Percentiles rank a stretch among this genome's conserved stretches.
phyloP scores from a whole-genome alignment of 1,140 invertebrate genomes.

The Drosophila ambigua region DNA sequence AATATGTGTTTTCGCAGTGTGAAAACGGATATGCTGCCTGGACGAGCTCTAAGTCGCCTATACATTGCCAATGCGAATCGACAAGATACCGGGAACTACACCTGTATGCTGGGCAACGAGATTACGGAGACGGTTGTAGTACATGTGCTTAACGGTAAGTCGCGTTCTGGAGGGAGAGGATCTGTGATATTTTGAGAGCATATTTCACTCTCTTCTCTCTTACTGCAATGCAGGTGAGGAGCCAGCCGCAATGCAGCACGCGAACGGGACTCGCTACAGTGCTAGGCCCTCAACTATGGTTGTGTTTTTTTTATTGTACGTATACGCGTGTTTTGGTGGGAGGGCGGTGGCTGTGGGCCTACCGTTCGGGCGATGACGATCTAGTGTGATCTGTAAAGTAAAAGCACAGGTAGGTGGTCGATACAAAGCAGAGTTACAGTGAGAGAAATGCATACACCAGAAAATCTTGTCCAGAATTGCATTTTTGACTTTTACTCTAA shows the following conservation, averaged over 20 bases:
- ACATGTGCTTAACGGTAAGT: constrained; percentile 92
- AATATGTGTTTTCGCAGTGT: constrained; percentile 86
- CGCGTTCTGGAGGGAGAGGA: too few species aligned
- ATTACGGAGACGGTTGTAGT: constrained; percentile 90
- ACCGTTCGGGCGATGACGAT: constrained; percentile 65
- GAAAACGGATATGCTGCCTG: constrained; percentile 91
- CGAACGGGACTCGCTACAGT: constrained; percentile 59
- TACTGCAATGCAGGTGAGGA: constrained; percentile 67
- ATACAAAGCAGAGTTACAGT: constrained; percentile 21
- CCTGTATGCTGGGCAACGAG: constrained; percentile 91
- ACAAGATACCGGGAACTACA: constrained; percentile 94
- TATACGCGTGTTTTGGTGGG: constrained; percentile 17
- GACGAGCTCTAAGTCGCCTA: constrained; percentile 90
- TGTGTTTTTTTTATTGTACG: constrained; percentile 75
- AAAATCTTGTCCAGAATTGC: constrained; percentile 80
- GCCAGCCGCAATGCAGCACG: constrained; percentile 83
- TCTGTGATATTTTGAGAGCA: background rate
- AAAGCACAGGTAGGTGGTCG: background rate
- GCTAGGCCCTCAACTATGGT: constrained; percentile 65
- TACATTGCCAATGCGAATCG: constrained; percentile 93
- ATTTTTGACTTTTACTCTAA: constrained; percentile 82
- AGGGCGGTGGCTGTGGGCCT: constrained; percentile 26
- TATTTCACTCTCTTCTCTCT: background rate
- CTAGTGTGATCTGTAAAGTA: constrained; percentile 15
- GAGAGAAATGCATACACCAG: constrained; percentile 67